Conservation (phyloP, 1,140 invertebrate genomes). For the Micrasema minimum region DNA sequence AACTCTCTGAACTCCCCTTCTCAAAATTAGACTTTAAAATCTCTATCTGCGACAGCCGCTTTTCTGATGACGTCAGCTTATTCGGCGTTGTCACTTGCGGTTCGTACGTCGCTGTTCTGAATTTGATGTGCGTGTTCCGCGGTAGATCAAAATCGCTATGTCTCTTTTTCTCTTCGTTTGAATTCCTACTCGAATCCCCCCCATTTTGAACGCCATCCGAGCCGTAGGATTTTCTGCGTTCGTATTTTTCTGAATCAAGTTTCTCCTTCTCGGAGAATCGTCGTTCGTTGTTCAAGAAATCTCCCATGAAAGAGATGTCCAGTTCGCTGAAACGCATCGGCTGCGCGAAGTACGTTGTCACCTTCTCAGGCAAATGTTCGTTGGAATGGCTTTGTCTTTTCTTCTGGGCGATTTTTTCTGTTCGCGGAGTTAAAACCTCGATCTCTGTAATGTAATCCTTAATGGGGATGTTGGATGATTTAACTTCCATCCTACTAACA, state of each 20-base stretch:
- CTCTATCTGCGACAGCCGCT: slow-evolving; percentile 65
- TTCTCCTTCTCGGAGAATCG: slow-evolving; percentile 61
- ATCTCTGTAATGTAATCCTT: slow-evolving; percentile 61
- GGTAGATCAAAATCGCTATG: slow-evolving; percentile 66
- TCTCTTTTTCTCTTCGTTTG: slow-evolving; percentile 60
- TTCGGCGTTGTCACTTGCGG: slow-evolving; percentile 60
- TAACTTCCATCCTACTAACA: slow-evolving; percentile 35
- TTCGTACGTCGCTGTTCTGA: slow-evolving; percentile 71
- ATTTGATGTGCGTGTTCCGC: slow-evolving; percentile 68
- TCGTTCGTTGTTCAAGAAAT: slow-evolving; percentile 64
- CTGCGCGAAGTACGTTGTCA: slow-evolving; percentile 49
- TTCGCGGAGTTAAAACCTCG: slow-evolving; percentile 61
- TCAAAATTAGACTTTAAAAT: slow-evolving; percentile 62
- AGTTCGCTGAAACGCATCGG: slow-evolving; percentile 61
- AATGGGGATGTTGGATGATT: slow-evolving; percentile 14
- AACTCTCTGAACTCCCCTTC: slow-evolving; percentile 54
- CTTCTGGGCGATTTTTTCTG: slow-evolving; percentile 58
- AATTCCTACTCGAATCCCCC: slow-evolving; percentile 56
- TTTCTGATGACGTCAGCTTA: slow-evolving; percentile 55
- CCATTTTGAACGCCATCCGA: slow-evolving; percentile 47
- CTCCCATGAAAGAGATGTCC: slow-evolving; percentile 61
- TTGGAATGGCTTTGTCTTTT: slow-evolving; percentile 48
- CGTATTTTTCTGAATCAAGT: slow-evolving; percentile 57
- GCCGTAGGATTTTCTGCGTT: slow-evolving; percentile 41
- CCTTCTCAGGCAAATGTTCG: slow-evolving; percentile 51